phyloP scores from a whole-genome alignment of 1,140 invertebrate species.

The Brachionus manjavacas region DNA sequence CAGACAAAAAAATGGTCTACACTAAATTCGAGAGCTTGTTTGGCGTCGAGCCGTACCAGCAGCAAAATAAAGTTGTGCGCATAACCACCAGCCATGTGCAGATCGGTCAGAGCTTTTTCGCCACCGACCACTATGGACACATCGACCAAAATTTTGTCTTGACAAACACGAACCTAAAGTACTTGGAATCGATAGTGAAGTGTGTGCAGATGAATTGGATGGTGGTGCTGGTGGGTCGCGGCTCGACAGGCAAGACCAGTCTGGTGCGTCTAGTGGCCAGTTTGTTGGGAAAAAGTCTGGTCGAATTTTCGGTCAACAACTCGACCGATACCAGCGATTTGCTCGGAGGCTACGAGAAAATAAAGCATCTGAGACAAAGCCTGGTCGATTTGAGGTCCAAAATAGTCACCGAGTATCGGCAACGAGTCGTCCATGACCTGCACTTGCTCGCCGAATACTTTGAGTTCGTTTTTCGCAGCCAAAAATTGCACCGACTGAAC shows the following conservation, averaged over 20 bases:
- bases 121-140: not conserved
- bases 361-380: conserved; percentile 53
- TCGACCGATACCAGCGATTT: conserved; percentile 91
- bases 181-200: conserved; percentile 70
- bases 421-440: not conserved
- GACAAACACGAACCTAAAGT: conserved; percentile 50
- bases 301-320: conserved; percentile 33
- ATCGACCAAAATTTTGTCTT: not conserved
- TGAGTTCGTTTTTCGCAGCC: not conserved
- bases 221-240: conserved; percentile 75
- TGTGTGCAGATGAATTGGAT: conserved; percentile 87
- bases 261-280: conserved; percentile 70
- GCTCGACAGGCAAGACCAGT: conserved; percentile 75
- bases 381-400: not conserved
- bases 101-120: conserved; percentile 9
- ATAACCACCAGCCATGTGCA: conserved; percentile 56
- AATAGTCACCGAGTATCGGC: not conserved
- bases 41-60: not conserved
- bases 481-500: not conserved
- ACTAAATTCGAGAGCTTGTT: not conserved
- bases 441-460: not conserved
- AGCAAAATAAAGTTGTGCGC: not conserved
- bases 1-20: conserved; percentile 64
- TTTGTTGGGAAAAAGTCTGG: conserved; percentile 47
- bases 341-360: conserved; percentile 91